Conservation (phyloP, 2,113 vertebrate species). For the Phalacrocorax pelagicus region DNA sequence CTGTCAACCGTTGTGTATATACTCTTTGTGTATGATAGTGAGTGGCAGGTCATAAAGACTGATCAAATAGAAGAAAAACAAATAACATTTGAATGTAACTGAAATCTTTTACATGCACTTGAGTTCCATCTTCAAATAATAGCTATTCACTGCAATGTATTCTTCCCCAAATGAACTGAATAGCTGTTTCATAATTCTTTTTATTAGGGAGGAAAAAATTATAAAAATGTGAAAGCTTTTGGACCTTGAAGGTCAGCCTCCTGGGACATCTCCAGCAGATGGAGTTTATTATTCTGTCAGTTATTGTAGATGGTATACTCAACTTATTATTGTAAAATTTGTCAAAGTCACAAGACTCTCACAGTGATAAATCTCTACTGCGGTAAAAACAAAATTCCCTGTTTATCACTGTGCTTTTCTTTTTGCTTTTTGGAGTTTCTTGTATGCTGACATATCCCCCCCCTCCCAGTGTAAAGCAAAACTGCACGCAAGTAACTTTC, state of each 20-base stretch:
- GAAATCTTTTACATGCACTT: not conserved
- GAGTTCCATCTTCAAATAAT: not conserved
- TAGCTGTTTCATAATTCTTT: not conserved
- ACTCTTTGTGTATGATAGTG: not conserved
- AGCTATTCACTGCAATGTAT: not conserved
- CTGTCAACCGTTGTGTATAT: not conserved
- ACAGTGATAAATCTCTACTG: conserved; percentile 55
- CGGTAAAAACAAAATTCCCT: not conserved
- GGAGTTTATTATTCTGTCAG: conserved; percentile 73
- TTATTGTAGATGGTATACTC: conserved; percentile 73
- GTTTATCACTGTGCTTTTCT: not conserved
- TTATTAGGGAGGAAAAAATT: not conserved
- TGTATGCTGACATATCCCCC: not conserved
- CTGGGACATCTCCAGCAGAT: conserved; percentile 70
- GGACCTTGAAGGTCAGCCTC: conserved; percentile 64
- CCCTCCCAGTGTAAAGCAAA: not conserved
- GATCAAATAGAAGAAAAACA: not conserved
- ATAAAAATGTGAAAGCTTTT: conserved; percentile 2
- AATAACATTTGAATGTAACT: not conserved
- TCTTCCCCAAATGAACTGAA: not conserved
- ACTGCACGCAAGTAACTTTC: not conserved
- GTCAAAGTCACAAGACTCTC: conserved; percentile 63
- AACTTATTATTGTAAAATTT: conserved; percentile 72
- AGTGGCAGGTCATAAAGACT: not conserved
- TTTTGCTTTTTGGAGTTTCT: not conserved